Conservation (phyloP, 92 coral and sea anemone species). For the Blastomussa wellsi region DNA sequence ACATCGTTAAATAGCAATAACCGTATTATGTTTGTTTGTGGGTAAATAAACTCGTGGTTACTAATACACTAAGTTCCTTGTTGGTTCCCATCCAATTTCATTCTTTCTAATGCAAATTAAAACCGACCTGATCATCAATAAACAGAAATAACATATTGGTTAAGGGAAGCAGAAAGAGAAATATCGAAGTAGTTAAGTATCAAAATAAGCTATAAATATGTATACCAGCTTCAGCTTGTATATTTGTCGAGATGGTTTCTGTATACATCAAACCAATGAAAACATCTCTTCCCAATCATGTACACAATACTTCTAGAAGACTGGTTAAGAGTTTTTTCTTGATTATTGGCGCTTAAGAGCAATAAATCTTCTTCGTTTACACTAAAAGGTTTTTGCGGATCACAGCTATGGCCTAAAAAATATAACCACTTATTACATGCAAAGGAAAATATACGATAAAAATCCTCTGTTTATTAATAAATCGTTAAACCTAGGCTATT, state of each 20-base stretch:
- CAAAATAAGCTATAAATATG: background rate
- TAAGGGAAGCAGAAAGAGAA: background rate
- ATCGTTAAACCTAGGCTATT: background rate
- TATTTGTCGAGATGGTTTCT: background rate
- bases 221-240: background rate
- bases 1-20: background rate
- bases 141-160: background rate
- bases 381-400: background rate
- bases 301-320: too few relatives aligned
- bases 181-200: background rate
- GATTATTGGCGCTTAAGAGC: background rate
- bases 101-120: constrained; percentile 3
- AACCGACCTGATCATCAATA: background rate
- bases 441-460: background rate
- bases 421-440: background rate
- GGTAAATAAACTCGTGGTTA: background rate
- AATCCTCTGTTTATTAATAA: background rate
- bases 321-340: background rate
- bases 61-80: background rate
- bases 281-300: too few relatives aligned
- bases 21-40: constrained; percentile 8
- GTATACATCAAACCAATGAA: too few relatives aligned
- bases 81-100: background rate
- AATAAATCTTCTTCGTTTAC: background rate
- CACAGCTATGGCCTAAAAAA: background rate